Evolutionary conservation across 2,113 vertebrate genomes (phyloP), one percentile per base, ranked within the genome.

Genomic region (Myiozetetes cayanensis): DNA sequence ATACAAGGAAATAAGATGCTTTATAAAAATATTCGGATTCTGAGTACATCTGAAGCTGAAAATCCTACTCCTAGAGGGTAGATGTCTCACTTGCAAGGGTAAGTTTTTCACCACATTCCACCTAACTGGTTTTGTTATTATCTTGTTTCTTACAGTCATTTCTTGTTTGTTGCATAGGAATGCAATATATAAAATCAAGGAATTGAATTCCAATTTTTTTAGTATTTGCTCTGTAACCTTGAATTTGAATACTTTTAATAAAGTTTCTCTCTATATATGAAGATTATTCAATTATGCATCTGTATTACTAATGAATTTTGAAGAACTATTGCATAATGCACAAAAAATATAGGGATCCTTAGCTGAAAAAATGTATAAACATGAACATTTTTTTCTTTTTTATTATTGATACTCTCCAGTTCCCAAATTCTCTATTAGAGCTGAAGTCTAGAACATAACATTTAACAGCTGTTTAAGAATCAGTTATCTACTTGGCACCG

Each of bases 391-490:
- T 27, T 71, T 67, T 56, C 9, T 65, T 78, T 50, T 50, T 52
- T 78, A 70, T 79, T 84, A 74, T 41, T 87, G 75, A 72, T 78
- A 68, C 5, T 68, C 4, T 78, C 20, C 79, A 37, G 9, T 35
- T 84, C 33, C 22, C 3, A 83, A 86, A 56, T 76, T 53, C 19
- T 37, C 31, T 92, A 6, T 77, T 62, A 88, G 10, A 21, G 17
- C 12, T 90, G 20, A 56, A 80, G 47, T 63, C 39, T 78, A 81
- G 30, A 88, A 30, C 28, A 75, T 72, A 93, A 56, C 52, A 77
- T 76, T 94, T 90, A 93, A 65, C 43, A 77, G 44, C 47, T 95
- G 85, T 86, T 97, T 92, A 89, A 86, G 27, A 55, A 87, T 75
- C 79, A 77, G 61, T 88, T 93, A 56, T 75, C 72, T 80, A 41